Percentiles rank a stretch among this genome's conserved stretches.
These are phyloP conservation scores for Propithecus perrieri DNA, from an alignment of 2,797 vertebrate species.

Conservation along the genomic window DNA sequence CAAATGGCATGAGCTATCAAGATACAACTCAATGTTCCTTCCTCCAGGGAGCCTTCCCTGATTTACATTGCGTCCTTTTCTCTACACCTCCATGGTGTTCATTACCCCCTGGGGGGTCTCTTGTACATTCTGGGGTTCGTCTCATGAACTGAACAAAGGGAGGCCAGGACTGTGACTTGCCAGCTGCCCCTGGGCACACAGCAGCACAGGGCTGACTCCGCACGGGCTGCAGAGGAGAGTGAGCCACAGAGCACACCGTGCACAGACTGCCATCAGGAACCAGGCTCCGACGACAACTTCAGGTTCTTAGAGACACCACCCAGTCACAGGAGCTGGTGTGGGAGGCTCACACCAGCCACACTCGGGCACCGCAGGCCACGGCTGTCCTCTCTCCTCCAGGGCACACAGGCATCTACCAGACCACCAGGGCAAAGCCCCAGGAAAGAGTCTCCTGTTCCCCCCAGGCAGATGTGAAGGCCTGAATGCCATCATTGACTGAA, in stretches of 20 bases:
- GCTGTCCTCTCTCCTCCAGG: background rate
- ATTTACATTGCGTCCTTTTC: background rate
- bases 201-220: background rate
- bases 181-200: background rate
- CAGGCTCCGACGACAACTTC: rapidly evolving
- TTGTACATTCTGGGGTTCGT: background rate
- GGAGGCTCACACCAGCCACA: background rate
- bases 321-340: rapidly evolving
- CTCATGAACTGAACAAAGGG: background rate
- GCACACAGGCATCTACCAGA: background rate
- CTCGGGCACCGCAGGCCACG: too few relatives aligned
- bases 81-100: background rate
- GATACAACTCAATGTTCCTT: background rate
- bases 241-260: rapidly evolving
- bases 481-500: background rate
- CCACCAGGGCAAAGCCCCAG: background rate
- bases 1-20: rapidly evolving
- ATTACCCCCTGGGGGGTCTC: background rate
- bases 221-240: background rate
- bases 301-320: background rate
- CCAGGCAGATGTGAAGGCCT: background rate
- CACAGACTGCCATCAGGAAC: background rate
- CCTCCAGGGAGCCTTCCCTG: background rate
- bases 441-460: background rate
- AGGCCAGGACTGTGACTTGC: background rate